Percentiles rank a stretch among this genome's conserved stretches.
phyloP scores from a whole-genome alignment of 2,888 invertebrate species.

The Hofmannophila pseudospretella region DNA sequence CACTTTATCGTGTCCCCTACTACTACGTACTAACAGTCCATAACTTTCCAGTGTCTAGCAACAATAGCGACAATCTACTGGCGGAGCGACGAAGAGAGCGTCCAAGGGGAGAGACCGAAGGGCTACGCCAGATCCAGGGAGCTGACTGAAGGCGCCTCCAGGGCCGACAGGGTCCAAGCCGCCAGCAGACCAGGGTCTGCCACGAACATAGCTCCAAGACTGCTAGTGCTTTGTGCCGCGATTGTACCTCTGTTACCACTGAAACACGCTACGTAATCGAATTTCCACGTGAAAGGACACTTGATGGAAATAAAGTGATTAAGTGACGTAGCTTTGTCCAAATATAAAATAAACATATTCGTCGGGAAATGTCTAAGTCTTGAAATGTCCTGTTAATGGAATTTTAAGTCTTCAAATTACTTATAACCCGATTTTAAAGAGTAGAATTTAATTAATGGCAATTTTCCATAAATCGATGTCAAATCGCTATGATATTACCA shows the following conservation, averaged over 20 bases:
- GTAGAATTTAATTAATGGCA: too few relatives aligned
- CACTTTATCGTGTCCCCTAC: too few relatives aligned
- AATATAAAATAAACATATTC: too few relatives aligned
- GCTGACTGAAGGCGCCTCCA: slow-evolving; percentile 81
- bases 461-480: too few relatives aligned
- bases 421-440: too few relatives aligned
- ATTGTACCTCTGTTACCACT: slow-evolving; percentile 22
- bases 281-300: not conserved
- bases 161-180: slow-evolving; percentile 87
- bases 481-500: too few relatives aligned
- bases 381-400: too few relatives aligned
- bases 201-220: slow-evolving; percentile 21
- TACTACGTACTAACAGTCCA: too few relatives aligned
- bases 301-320: not conserved
- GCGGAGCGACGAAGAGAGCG: slow-evolving; percentile 92
- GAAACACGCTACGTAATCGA: not conserved
- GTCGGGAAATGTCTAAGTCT: too few relatives aligned
- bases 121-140: slow-evolving; percentile 89
- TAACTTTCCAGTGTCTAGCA: slow-evolving; percentile 85
- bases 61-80: slow-evolving; percentile 92
- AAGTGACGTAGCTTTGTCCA: too few relatives aligned
- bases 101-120: slow-evolving; percentile 85
- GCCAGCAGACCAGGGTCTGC: slow-evolving; percentile 49
- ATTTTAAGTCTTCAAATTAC: too few relatives aligned
- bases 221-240: slow-evolving; percentile 21